Conservation (phyloP, 1,140 invertebrate species). For the Lasioglossum albipes region DNA sequence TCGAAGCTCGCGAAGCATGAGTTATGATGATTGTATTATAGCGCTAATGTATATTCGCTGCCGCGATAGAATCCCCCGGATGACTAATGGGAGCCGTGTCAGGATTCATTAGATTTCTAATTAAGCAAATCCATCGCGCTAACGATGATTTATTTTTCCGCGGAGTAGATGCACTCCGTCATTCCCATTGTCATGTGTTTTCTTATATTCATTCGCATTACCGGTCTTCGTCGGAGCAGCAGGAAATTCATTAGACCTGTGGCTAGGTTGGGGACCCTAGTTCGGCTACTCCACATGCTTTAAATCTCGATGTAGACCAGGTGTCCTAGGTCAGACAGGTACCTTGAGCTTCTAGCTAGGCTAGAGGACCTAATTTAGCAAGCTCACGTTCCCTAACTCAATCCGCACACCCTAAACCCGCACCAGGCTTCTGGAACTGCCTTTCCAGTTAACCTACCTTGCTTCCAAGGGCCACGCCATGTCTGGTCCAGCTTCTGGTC, state of each 20-base stretch:
- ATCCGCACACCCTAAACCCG: too few relatives aligned
- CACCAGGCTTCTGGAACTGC: too few relatives aligned
- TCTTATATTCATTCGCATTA: background rate
- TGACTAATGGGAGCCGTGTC: conserved; percentile 29
- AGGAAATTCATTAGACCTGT: background rate
- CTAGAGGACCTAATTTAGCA: too few relatives aligned
- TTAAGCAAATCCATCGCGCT: background rate
- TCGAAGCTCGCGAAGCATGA: conserved; percentile 15
- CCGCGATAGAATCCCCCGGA: background rate
- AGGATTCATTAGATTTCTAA: conserved; percentile 18
- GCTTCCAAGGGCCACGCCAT: too few relatives aligned
- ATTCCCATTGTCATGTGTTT: background rate
- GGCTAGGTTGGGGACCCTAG: too few relatives aligned
- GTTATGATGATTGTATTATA: conserved; percentile 25
- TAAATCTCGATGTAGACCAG: too few relatives aligned
- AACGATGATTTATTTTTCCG: conserved; percentile 38
- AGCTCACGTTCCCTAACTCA: too few relatives aligned
- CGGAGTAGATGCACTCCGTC: background rate
- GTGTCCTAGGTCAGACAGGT: too few relatives aligned
- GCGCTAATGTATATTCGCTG: background rate
- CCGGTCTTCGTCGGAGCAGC: background rate
- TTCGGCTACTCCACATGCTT: too few relatives aligned
- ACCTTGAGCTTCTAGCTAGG: too few relatives aligned
- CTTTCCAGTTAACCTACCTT: too few relatives aligned
- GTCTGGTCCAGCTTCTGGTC: too few relatives aligned